These are phyloP conservation scores for Nerophis ophidion DNA, from an alignment of 2,113 vertebrate species.

Conservation along the genomic window DNA sequence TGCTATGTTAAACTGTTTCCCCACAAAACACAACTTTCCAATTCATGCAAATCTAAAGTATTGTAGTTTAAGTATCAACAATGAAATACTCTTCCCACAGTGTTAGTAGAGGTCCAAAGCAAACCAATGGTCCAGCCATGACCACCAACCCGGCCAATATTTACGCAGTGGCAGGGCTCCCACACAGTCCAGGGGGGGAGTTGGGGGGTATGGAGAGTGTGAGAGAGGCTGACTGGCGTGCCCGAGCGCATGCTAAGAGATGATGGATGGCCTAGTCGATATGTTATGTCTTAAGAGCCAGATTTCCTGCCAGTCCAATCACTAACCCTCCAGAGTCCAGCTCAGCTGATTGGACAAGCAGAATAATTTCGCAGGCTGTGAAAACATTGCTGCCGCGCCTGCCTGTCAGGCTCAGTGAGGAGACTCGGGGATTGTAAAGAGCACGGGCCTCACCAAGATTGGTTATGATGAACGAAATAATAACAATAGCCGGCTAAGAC, in stretches of 20 bases:
- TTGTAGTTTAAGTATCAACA: no score
- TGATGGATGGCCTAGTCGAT: slow-evolving; percentile 99
- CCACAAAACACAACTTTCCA: background rate
- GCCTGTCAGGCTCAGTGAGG: slow-evolving; percentile 80
- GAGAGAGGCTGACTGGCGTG: slow-evolving; percentile 72
- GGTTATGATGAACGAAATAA: slow-evolving; percentile 66
- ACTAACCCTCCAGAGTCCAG: slow-evolving; percentile 89
- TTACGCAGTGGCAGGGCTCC: slow-evolving; percentile 93
- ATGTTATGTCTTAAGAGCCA: slow-evolving; percentile 98
- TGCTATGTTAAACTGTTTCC: background rate
- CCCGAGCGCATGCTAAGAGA: slow-evolving; percentile 92
- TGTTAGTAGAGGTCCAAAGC: slow-evolving; percentile 32
- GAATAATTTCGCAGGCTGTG: slow-evolving; percentile 95
- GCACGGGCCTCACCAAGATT: slow-evolving; percentile 61
- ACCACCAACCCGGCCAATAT: slow-evolving; percentile 75
- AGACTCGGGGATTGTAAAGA: slow-evolving; percentile 74
- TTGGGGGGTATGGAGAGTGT: slow-evolving; percentile 48
- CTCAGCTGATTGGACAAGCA: slow-evolving; percentile 95
- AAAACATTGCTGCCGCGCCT: slow-evolving; percentile 86
- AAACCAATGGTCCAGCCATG: slow-evolving; percentile 25
- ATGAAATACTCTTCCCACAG: slow-evolving; percentile 25
- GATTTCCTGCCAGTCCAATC: slow-evolving; percentile 99
- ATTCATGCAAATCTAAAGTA: no score
- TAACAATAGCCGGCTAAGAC: slow-evolving; percentile 65
- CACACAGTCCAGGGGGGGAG: slow-evolving; percentile 73